phyloP scores from a whole-genome alignment of 2,113 vertebrate genomes.

The Sciurus niger region DNA sequence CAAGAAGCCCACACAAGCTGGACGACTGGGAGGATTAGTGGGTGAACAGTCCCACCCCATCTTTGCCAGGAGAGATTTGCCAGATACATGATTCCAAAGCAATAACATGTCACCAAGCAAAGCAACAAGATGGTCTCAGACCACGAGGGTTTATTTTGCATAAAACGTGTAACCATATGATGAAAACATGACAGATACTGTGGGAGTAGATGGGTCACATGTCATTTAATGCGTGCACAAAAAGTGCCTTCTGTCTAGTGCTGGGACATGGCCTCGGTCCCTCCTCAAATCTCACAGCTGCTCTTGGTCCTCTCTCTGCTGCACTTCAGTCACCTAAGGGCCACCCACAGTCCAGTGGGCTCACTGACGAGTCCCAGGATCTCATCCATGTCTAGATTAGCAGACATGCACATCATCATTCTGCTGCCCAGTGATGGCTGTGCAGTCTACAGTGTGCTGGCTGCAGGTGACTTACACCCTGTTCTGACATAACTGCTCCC shows the following conservation, averaged over 20 bases:
- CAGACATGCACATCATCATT: neutral
- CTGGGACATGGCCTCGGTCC: neutral
- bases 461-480: conserved; percentile 41
- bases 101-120: conserved; percentile 48
- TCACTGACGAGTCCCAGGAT: conserved; percentile 67
- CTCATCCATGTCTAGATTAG: conserved; percentile 17
- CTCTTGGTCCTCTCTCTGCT: conserved; percentile 56
- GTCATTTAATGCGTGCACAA: rapidly evolving
- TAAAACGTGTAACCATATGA: neutral
- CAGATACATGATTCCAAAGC: conserved; percentile 49
- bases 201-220: rapidly evolving
- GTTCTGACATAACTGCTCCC: conserved; percentile 56
- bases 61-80: conserved; percentile 61
- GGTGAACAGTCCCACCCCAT: conserved; percentile 62
- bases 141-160: rapidly evolving
- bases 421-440: conserved; percentile 66
- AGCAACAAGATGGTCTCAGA: conserved; percentile 43
- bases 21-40: conserved; percentile 72
- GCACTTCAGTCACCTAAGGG: conserved; percentile 52
- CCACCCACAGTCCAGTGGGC: conserved; percentile 56
- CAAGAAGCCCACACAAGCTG: conserved; percentile 54
- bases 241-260: neutral
- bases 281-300: conserved; percentile 41
- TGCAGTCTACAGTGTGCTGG: conserved; percentile 67
- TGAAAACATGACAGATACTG: rapidly evolving